Evolutionary conservation across 2,888 invertebrate species (phyloP), one percentile per base, ranked within the genome.

Genomic region (Erebia palarica): DNA sequence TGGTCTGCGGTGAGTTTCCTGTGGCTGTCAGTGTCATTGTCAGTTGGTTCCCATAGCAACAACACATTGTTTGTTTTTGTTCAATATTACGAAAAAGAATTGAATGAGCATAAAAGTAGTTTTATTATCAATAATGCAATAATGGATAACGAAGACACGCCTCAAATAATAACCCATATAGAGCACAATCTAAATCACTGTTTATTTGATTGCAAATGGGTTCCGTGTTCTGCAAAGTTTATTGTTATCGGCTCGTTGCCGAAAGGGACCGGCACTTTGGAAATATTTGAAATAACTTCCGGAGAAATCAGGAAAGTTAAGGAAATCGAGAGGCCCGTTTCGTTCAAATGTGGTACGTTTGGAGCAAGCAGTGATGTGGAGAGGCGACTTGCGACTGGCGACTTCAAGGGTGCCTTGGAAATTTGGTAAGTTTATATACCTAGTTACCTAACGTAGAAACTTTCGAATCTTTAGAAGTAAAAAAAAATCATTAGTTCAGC

Each of bases 311-410:
- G 95, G 70, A 95, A 96, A 75, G 83, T 97, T 2, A 95, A 95
- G 79, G 96, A 96, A 78, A 95, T 96, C 75, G 96, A 96, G 79
- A 96, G 97, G 81, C 95, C 96, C n/a, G 96, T 96, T 75, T 95
- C 97, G 0, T 96, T 98, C 76, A 99, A 98, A 92, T 99, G 99
- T 91, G 97, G 97, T 21, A 98, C 98, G 0, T 99, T 99, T 89
- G 98, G 97, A 60, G 98, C 98, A 0, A 97, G 97, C 13, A 96
- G 95, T 78, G 92, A 97, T 69, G 94, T 96, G 70, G 96, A 96
- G 80, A 94, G 98, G 71, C 95, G 96, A 87, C 92, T 99, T 76
- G 98, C 99, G 0, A 97, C 98, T 9, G 99, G 99, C 0, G 98
- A 98, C 89, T 98, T 98, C 85, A 95, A 95, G 78, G 98, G 98